Conservation (phyloP, 2,113 vertebrate species). For the Cairina moschata region DNA sequence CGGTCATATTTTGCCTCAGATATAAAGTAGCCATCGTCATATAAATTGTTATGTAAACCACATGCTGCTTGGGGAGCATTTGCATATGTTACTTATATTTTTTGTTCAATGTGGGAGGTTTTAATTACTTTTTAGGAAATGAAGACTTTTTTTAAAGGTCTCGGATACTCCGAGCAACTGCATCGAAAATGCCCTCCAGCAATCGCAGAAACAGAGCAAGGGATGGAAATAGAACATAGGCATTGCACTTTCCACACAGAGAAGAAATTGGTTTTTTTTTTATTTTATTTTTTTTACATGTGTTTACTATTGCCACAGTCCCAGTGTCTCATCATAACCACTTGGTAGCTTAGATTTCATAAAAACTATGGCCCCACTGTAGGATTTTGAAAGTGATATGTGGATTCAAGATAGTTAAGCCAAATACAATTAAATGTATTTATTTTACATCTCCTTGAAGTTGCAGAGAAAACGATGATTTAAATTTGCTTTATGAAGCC, state of each 20-base stretch:
- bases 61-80: neutral
- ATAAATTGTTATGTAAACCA: neutral
- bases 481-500: conserved; percentile 19
- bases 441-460: neutral
- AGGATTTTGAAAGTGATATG: neutral
- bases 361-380: neutral
- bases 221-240: neutral
- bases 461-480: neutral
- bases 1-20: neutral
- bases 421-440: conserved; percentile 10
- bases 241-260: neutral
- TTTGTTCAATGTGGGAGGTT: conserved; percentile 20
- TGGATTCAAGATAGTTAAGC: neutral
- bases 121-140: conserved; percentile 30
- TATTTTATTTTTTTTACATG: neutral
- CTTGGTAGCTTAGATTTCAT: conserved; percentile 3
- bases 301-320: neutral
- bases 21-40: neutral
- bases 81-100: neutral
- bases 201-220: neutral
- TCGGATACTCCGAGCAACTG: neutral
- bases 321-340: neutral
- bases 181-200: conserved; percentile 9
- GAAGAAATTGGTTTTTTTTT: neutral
- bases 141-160: neutral